These are phyloP conservation scores for Ctenopoma kingsleyae DNA, from an alignment of 2,797 vertebrate genomes.

Conservation along the genomic window DNA sequence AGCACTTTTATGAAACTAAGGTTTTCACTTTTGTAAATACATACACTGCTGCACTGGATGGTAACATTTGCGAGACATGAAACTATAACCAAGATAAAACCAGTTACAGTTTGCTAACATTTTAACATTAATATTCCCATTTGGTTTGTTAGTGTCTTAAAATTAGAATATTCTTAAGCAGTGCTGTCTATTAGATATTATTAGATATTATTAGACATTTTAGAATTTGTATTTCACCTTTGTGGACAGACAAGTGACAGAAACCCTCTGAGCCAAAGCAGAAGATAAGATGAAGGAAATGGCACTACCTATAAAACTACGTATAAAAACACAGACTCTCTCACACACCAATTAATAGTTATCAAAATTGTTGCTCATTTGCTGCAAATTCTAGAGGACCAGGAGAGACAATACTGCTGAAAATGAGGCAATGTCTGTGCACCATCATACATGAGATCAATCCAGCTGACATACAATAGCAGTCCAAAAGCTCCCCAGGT, in stretches of 20 bases:
- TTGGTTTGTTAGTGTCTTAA: not conserved
- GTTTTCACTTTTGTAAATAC: not conserved
- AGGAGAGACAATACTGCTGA: not conserved
- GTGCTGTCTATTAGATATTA: not conserved
- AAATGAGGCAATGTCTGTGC: conserved; percentile 1
- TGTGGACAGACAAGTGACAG: not conserved
- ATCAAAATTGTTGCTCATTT: not conserved
- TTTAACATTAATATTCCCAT: not conserved
- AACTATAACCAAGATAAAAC: conserved; percentile 3
- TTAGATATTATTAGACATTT: not conserved
- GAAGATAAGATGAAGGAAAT: not conserved
- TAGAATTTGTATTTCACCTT: conserved; percentile 6
- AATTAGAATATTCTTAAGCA: not conserved
- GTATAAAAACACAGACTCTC: not conserved
- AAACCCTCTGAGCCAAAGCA: conserved; percentile 7
- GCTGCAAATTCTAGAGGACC: not conserved
- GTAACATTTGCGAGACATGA: conserved; percentile 1
- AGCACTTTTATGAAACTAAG: not conserved
- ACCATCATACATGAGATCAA: conserved; percentile 10
- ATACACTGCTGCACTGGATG: not conserved
- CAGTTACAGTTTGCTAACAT: not conserved
- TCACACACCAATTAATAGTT: not conserved
- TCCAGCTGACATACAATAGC: conserved; percentile 7
- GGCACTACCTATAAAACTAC: not conserved
- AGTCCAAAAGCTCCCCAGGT: no score